A percentile compares a stretch with the other conserved stretches of the same genome.
Conservation (phyloP, 2,888 invertebrate genomes). For the Eremobia ochroleuca region DNA sequence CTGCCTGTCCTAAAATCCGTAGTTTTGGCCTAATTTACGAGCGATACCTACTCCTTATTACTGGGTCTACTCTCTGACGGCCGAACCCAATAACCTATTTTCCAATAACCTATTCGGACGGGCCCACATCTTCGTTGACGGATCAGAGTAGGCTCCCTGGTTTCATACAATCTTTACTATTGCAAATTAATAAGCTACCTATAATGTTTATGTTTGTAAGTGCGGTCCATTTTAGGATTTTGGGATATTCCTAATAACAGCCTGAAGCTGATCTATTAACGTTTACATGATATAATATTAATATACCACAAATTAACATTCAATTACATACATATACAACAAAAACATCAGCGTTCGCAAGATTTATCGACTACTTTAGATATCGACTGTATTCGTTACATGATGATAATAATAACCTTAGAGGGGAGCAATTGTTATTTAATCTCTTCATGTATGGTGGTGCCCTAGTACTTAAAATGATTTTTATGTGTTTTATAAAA, state of each 20-base stretch:
- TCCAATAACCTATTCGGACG: no score
- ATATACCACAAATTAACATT: not conserved
- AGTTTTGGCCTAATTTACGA: no score
- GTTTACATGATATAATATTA: not conserved
- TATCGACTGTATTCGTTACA: not conserved
- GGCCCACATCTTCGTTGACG: no score
- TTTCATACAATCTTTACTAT: not conserved
- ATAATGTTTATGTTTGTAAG: not conserved
- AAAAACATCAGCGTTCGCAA: not conserved
- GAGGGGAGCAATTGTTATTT: no score
- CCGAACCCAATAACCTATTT: no score
- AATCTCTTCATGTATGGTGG: conserved; percentile 12
- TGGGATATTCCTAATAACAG: not conserved
- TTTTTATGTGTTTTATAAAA: conserved; percentile 19
- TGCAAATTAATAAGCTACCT: not conserved
- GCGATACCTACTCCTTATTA: no score
- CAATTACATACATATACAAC: not conserved
- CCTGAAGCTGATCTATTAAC: not conserved
- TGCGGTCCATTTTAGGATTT: not conserved
- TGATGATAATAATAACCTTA: not conserved
- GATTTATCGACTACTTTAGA: not conserved
- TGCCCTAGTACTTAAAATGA: conserved; percentile 19
- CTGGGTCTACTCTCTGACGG: no score
- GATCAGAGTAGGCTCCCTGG: no score
- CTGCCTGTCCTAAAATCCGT: not conserved